Evolutionary conservation across 2,797 vertebrate species (phyloP), one percentile per base, ranked within the genome.

Genomic region (Erethizon dorsatum): DNA sequence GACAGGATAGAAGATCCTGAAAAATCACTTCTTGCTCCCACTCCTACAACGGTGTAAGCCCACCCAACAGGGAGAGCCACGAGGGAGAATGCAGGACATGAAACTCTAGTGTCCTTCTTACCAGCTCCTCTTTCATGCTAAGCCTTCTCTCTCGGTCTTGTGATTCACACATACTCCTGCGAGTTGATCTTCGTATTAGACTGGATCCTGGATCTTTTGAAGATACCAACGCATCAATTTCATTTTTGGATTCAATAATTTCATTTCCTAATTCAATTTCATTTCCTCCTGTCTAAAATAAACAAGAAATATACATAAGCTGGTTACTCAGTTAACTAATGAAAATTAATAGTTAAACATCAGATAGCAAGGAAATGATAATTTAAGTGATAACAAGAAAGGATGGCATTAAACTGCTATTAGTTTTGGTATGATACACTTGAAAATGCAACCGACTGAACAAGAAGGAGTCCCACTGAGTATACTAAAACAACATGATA

Each of bases 281-380:
- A 95, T 96, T 96, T 86, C 98, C 98, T 95, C 94, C 95, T 90
- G 97, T 87, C 99, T 99, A 80, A 95, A 98, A 97, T 56, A 95
- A 93, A 79, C 12, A 96, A 91, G 33, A 95, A 88, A 93, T 15
- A 93, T 2, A 5, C 31, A 82, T 37, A 95, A 41, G 5, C 10
- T 90, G 17, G n/a, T 91, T 33, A 78, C 6, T 33, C 20, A 59
- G 14, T 75, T 86, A 95, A 63, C 8, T 54, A 82, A 61, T 67
- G 15, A 80, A 89, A 87, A 78, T 45, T 33, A 73, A 63, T 28
- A n/a, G 13, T 1, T 33, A 13, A 83, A 28, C 5, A 80, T 83
- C 31, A 71, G 28, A 33, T 69, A 65, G 77, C 63, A 95, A 92
- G 47, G 18, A 82, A 96, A 90, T 10, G 18, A 37, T 54, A 83